Evolutionary conservation across 2,888 invertebrate genomes (phyloP), one percentile per base, ranked within the genome.

Genomic region (Caradrina clavipalpis): DNA sequence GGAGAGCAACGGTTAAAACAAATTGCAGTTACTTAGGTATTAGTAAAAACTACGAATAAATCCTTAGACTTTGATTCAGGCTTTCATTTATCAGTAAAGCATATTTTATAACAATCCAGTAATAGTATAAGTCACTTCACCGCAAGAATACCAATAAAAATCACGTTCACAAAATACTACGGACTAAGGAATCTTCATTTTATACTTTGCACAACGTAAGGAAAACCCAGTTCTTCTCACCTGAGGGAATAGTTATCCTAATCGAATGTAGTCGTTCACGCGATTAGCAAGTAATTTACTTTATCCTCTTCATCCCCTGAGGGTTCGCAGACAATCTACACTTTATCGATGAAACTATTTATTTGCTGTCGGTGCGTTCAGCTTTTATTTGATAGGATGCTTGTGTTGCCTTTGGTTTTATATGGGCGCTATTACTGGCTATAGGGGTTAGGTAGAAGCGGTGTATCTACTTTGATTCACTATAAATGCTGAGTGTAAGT

Each of bases 241-340:
- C 72, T 69, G 39, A 19, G 72, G 70, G 76, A 69, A 11, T 39
- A 57, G 49, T 62, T 53, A 11, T 35, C 45, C 51, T 75, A 51
- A 59, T 80, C 51, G 68, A 79, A 42, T 55, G 39, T 31, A 55
- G 26, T 70, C 76, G 21, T 55, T 47, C 42, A 50, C 49, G 19
- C 17, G 47, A 58, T 75, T 63, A 68, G 58, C 59, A 15, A 19
- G 58, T 60, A 55, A 63, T 68, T 45, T 51, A 11, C 59, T 56
- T 31, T 11, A 11, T 73, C 45, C 22, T n/a, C 58, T 55, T 13
- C 60, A 50, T 58, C 71, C 71, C 72, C 11, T 11, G 76, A 58
- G 77, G 53, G 54, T 19, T 42, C 4, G 22, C 7, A 54, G 59
- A 47, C 60, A 39, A 73, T 71, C 73, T 70, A 55, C 59, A 39